Conservation (phyloP, 2,888 invertebrate genomes). For the Tubulanus polymorphus region DNA sequence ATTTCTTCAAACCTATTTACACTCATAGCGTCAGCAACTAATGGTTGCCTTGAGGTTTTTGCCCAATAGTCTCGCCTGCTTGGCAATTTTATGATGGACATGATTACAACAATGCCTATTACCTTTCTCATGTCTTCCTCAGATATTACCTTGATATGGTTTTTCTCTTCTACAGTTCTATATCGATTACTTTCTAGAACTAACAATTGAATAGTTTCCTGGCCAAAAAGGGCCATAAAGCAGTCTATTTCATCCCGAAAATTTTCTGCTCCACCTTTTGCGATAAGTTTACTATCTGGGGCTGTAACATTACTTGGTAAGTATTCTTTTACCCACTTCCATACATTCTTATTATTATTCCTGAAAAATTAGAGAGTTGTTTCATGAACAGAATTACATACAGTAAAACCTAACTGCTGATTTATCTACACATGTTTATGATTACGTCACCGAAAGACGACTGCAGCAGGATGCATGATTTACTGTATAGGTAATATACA, state of each 20-base stretch:
- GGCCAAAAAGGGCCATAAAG: not conserved
- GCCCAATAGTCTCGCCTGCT: not conserved
- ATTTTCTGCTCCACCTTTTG: not conserved
- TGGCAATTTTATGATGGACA: not conserved
- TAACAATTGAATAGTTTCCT: not conserved
- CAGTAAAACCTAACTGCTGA: no score
- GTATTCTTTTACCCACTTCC: not conserved
- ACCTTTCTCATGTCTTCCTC: not conserved
- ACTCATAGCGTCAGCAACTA: constrained; percentile 5
- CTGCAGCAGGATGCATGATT: no score
- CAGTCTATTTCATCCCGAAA: not conserved
- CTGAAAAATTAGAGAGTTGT: no score
- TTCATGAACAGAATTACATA: no score
- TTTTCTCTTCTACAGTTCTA: not conserved
- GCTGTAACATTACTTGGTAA: not conserved
- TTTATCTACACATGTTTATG: no score
- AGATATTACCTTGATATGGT: not conserved
- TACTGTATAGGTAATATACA: no score
- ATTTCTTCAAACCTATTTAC: constrained; percentile 15
- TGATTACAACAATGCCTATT: not conserved
- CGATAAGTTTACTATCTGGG: not conserved
- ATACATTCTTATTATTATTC: not conserved
- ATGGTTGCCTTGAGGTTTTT: not conserved
- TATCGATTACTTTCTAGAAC: constrained; percentile 1
- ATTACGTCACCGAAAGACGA: no score